Percentiles rank a stretch among this genome's conserved stretches.
These are phyloP conservation scores for Etheostoma perlongum DNA, from an alignment of 2,797 vertebrate species.

Conservation along the genomic window DNA sequence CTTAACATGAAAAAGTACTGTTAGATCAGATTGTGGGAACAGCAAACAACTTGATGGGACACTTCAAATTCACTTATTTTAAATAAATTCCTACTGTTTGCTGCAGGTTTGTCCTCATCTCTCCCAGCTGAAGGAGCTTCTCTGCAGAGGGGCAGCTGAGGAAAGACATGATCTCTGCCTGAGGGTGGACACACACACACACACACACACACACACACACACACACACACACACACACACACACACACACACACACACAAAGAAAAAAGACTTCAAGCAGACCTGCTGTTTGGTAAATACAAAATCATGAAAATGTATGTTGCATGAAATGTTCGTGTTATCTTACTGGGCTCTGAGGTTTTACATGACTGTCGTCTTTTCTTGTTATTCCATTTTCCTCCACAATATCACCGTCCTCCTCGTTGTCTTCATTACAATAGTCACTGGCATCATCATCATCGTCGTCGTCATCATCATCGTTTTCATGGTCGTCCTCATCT, in stretches of 20 bases:
- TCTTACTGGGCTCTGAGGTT: conserved; percentile 65
- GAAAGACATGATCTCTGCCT: conserved; percentile 87
- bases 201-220: not conserved
- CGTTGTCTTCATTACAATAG: conserved; percentile 58
- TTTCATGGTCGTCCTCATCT: conserved; percentile 29
- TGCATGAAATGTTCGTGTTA: not conserved
- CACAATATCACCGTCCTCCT: conserved; percentile 66
- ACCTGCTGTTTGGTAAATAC: not conserved
- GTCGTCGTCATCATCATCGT: conserved; percentile 61
- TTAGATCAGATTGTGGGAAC: not conserved
- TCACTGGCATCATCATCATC: conserved; percentile 61
- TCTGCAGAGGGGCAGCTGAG: conserved; percentile 91
- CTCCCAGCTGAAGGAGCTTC: conserved; percentile 89
- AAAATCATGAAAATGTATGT: not conserved
- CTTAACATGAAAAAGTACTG: not conserved
- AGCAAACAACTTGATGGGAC: not conserved
- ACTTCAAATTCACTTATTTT: not conserved
- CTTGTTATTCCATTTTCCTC: conserved; percentile 78
- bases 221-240: conserved; percentile 9
- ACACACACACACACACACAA: not conserved
- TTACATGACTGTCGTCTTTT: conserved; percentile 63
- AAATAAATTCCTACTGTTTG: conserved; percentile 83
- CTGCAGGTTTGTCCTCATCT: conserved; percentile 86
- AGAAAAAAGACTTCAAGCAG: not conserved
- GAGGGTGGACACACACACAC: conserved; percentile 35